Evolutionary conservation across 2,113 vertebrate species (phyloP), one percentile per base, ranked within the genome.

Genomic region (Dolichallabes microphthalmus): DNA sequence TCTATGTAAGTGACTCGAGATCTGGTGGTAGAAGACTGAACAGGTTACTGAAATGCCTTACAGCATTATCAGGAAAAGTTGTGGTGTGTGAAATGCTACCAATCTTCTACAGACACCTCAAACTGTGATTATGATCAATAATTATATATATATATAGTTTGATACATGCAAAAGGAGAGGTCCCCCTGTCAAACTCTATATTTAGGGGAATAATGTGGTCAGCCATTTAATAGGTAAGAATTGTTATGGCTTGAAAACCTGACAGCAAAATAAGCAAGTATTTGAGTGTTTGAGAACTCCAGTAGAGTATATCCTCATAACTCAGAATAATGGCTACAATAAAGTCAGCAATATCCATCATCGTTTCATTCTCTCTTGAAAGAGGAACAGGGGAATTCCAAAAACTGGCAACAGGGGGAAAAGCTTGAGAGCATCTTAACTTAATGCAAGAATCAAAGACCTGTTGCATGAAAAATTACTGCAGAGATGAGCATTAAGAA

Each of bases 1-100:
- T 99, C 98, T 84, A 99, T 99, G 86, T 99, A 99, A 0, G 96
- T 96, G 84, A 99, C 93, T 85, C 97, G 95, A 58, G 98, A 97
- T 94, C 98, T 99, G 91, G 50, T 57, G 82, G 57, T 85, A 30
- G 58, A 32, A 50, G 8, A n/a, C 17, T 1, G 15, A 15, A 71
- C 22, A 76, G 27, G 39, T 30, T 32, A 17, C 39, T 74, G 66
- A 35, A 68, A 57, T 12, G 22, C n/a, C 22, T 45, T 73, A 5
- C 20, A 71, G 68, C 68, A 1, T 71, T 11, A 13, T 20, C 17
- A 20, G 66, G 63, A 14, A 69, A 19, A 35, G 0, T 6, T 35
- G 2, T 1, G 8, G 27, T 0, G 2, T 39, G 19, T 71, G 66
- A 63, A 63, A 64, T 64, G n/a, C n/a, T 27, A 27, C 61, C 25